A percentile compares a stretch with the other conserved stretches of the same genome.
Conservation (phyloP, 1,140 invertebrate genomes). For the Drosophila watanabei region DNA sequence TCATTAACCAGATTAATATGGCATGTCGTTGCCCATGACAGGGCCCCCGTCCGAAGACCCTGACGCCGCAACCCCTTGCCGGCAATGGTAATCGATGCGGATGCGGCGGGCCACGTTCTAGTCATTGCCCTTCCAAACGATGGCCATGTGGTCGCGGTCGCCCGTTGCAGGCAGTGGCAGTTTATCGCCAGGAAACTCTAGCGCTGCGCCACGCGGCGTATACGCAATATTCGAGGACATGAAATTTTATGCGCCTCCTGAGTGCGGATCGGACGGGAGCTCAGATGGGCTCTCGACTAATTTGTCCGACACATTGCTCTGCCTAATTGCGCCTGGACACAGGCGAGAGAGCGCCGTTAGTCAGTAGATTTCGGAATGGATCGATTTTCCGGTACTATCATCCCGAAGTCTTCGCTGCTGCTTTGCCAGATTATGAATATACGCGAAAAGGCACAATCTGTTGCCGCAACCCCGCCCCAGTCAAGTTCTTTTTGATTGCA, state of each 20-base stretch:
- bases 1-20: constrained; percentile 85
- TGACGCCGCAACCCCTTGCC: constrained; percentile 26
- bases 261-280: constrained; percentile 1
- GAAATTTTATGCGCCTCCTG: constrained; percentile 66
- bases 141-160: constrained; percentile 73
- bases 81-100: constrained; percentile 63
- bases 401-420: neutral
- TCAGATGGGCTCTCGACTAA: constrained; percentile 50
- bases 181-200: constrained; percentile 68
- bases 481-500: constrained; percentile 40
- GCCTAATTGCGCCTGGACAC: constrained; percentile 45
- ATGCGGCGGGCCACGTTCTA: constrained; percentile 42
- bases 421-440: constrained; percentile 29
- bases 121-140: constrained; percentile 50
- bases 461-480: neutral
- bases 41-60: constrained; percentile 13
- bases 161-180: constrained; percentile 73
- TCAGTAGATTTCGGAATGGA: neutral
- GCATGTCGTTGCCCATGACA: constrained; percentile 63
- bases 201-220: constrained; percentile 56
- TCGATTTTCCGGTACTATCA: neutral
- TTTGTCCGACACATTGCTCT: constrained; percentile 43
- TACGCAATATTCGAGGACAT: constrained; percentile 70
- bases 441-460: neutral
- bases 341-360: neutral